Conservation (phyloP, 2,113 vertebrate genomes). For the Chauna torquata region DNA sequence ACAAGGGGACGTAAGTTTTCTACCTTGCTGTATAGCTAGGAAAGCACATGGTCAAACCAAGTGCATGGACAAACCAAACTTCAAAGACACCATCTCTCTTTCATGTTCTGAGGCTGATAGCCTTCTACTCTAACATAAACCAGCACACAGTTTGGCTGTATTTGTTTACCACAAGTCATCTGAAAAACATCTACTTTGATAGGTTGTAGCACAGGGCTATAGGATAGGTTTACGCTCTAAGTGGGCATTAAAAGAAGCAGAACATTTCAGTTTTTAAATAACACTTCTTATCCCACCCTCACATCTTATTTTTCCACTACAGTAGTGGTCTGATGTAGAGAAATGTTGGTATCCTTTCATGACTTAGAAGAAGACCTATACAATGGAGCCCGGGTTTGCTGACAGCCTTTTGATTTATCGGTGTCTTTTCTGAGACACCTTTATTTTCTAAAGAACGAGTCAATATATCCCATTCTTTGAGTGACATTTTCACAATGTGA, state of each 20-base stretch:
- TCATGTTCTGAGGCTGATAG: not conserved
- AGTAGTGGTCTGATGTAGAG: not conserved
- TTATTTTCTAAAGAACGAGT: not conserved
- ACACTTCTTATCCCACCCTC: not conserved
- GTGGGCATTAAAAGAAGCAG: not conserved
- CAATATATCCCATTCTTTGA: not conserved
- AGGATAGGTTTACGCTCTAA: not conserved
- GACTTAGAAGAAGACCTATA: not conserved
- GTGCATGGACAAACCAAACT: accelerated
- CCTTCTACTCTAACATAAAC: not conserved
- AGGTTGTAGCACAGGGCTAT: not conserved
- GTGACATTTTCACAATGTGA: not conserved
- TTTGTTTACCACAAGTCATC: not conserved
- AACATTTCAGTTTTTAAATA: not conserved
- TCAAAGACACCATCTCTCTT: not conserved
- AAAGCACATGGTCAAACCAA: not conserved
- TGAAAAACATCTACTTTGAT: not conserved
- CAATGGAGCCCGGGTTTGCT: not conserved
- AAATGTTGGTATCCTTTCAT: not conserved
- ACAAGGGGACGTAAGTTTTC: not conserved
- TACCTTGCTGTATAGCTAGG: not conserved
- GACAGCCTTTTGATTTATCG: not conserved
- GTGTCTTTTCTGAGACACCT: not conserved
- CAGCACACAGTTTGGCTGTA: not conserved
- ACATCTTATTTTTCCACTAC: not conserved